Evolutionary conservation across 2,113 vertebrate species (phyloP).

Genomic region (Lipophrys pholis): DNA sequence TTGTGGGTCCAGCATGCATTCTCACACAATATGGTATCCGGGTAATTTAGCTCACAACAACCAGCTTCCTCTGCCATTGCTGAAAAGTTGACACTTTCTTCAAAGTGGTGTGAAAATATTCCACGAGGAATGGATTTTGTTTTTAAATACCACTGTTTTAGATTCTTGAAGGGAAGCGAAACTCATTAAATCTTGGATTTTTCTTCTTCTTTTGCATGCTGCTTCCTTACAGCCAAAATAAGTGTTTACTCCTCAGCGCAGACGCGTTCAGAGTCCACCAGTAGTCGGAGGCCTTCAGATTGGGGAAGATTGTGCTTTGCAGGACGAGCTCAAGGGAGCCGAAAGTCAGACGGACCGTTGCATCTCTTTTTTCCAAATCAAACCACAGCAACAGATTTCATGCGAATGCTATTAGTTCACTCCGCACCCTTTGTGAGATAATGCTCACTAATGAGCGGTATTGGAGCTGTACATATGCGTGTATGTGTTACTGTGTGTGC

Average conservation of each 20-base stretch:
- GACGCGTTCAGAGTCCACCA: conserved; percentile 9
- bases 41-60: not conserved
- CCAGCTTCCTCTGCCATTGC: conserved; percentile 7
- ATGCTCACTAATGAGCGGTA: conserved; percentile 50
- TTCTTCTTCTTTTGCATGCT: not conserved
- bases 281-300: not conserved
- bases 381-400: conserved; percentile 44
- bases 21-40: not conserved
- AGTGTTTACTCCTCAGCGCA: not conserved
- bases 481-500: not conserved
- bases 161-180: conserved; percentile 15
- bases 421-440: conserved; percentile 25
- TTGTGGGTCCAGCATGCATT: not conserved
- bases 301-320: too few species aligned
- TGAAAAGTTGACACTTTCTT: conserved; percentile 18
- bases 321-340: too few species aligned
- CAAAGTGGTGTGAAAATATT: conserved; percentile 2
- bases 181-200: conserved; percentile 15
- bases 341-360: conserved; percentile 9
- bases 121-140: conserved; percentile 5
- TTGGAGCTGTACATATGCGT: not conserved
- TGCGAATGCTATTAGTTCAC: conserved; percentile 40
- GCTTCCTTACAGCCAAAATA: conserved; percentile 29
- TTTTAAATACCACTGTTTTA: not conserved
- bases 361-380: conserved; percentile 7